Evolutionary conservation across 2,797 vertebrate genomes (phyloP).

Genomic region (Steatocranus sp.): DNA sequence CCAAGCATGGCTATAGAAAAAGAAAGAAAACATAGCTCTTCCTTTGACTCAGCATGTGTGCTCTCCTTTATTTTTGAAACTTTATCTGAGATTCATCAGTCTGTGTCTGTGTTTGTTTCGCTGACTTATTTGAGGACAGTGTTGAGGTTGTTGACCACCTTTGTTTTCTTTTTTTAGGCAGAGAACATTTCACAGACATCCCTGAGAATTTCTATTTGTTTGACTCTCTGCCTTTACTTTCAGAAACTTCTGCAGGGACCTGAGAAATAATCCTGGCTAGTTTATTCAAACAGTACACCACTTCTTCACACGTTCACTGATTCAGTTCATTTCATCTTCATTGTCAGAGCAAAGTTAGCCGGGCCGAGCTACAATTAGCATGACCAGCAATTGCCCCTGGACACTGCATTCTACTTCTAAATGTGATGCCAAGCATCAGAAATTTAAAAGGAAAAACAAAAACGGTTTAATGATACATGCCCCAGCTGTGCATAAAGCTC

Average conservation of each 20-base stretch:
- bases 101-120: background rate
- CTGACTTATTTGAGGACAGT: background rate
- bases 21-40: background rate
- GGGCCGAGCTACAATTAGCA: background rate
- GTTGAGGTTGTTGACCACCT: background rate
- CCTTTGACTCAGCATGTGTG: background rate
- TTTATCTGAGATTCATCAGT: background rate
- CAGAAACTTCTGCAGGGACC: background rate
- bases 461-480: background rate
- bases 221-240: background rate
- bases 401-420: background rate
- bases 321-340: background rate
- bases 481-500: background rate
- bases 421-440: background rate
- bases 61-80: background rate
- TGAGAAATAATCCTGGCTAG: background rate
- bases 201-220: background rate
- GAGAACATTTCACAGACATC: background rate
- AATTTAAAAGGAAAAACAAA: background rate
- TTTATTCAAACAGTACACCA: background rate
- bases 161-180: background rate
- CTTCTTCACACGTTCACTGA: background rate
- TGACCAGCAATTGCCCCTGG: background rate
- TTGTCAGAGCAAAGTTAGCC: background rate
- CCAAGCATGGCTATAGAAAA: background rate